Conservation (phyloP, 2,888 invertebrate species). For the Tolmerus cingulatus region DNA sequence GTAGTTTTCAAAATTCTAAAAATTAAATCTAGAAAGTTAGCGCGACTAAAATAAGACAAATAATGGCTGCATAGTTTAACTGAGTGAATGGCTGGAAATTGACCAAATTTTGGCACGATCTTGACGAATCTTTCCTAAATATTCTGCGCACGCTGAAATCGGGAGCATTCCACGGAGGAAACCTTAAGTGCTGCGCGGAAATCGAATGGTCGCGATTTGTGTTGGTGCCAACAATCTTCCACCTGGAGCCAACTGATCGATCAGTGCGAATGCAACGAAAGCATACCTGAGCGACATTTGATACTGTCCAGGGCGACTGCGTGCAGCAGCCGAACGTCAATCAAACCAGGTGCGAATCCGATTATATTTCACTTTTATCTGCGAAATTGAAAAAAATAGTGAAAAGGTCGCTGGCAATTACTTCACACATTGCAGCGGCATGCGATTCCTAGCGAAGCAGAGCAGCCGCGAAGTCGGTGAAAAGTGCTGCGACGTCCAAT, state of each 20-base stretch:
- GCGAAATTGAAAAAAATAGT: background rate
- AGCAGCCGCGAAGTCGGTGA: background rate
- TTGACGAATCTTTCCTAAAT: background rate
- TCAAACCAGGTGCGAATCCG: background rate
- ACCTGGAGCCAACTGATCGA: background rate
- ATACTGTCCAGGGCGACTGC: background rate
- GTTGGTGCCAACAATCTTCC: background rate
- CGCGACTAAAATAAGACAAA: too few species aligned
- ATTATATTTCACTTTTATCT: constrained; percentile 37
- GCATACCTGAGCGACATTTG: background rate
- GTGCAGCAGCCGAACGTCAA: background rate
- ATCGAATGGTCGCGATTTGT: background rate
- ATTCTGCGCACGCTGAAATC: background rate
- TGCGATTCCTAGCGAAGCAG: background rate
- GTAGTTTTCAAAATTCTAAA: too few species aligned
- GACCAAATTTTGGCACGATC: background rate
- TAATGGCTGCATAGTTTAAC: background rate
- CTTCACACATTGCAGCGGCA: constrained; percentile 16
- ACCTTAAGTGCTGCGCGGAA: background rate
- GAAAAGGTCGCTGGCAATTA: constrained; percentile 33
- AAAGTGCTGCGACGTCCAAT: background rate
- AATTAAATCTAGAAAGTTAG: too few species aligned
- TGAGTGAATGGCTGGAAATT: background rate
- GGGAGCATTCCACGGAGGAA: background rate
- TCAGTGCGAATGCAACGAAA: background rate